Conservation (phyloP, 2,888 invertebrate species). For the Vanessa cardui region DNA sequence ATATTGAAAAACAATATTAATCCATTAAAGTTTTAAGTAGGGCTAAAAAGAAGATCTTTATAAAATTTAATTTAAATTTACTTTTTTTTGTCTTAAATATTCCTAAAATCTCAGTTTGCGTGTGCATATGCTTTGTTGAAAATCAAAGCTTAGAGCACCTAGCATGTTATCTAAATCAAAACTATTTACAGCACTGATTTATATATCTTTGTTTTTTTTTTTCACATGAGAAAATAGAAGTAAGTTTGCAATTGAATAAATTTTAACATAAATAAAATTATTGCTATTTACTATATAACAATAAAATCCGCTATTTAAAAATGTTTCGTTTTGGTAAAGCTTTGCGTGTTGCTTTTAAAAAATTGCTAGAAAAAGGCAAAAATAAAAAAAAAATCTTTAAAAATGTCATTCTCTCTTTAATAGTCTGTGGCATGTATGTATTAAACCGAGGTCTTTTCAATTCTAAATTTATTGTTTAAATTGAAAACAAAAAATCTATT, state of each 20-base stretch:
- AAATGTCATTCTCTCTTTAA: neutral
- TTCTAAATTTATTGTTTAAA: too few species aligned
- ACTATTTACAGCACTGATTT: constrained; percentile 2
- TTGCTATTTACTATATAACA: neutral
- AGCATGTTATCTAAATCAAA: constrained; percentile 9
- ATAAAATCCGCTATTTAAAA: neutral
- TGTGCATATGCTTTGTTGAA: constrained; percentile 4
- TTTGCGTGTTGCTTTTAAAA: constrained; percentile 21
- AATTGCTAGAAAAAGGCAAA: constrained; percentile 10
- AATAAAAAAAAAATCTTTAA: constrained; percentile 5
- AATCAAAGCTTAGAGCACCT: constrained; percentile 11
- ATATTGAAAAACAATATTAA: too few species aligned
- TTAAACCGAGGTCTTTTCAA: too few species aligned
- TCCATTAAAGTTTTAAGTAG: too few species aligned
- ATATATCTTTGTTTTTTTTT: neutral
- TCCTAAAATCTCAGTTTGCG: constrained; percentile 20
- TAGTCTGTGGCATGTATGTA: constrained; percentile 11
- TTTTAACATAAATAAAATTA: neutral
- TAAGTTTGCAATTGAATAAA: neutral
- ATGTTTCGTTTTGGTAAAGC: neutral
- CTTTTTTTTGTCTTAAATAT: constrained; percentile 3
- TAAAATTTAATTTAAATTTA: neutral
- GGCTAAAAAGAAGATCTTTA: too few species aligned
- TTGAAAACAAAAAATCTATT: too few species aligned
- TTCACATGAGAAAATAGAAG: neutral